Conservation (phyloP, 1,140 invertebrate species). For the Popillia japonica region DNA sequence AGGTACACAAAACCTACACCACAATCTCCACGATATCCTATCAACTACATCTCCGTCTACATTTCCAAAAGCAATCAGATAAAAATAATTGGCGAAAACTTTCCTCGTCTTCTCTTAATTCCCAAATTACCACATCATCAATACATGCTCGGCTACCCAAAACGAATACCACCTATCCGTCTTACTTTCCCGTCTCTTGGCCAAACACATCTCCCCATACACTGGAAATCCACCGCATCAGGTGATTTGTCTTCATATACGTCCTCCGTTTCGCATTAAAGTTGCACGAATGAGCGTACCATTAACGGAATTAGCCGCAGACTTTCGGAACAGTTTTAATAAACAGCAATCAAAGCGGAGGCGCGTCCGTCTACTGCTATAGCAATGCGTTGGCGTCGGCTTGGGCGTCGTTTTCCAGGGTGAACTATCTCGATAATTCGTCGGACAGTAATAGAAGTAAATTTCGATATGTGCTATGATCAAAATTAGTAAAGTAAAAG, state of each 20-base stretch:
- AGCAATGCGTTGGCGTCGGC: background rate
- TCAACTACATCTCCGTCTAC: background rate
- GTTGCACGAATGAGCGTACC: background rate
- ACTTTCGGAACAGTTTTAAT: slow-evolving; percentile 11
- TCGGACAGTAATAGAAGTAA: background rate
- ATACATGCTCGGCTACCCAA: no score
- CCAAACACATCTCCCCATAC: background rate
- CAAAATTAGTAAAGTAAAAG: slow-evolving; percentile 29
- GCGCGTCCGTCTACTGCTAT: background rate
- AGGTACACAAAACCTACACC: no score
- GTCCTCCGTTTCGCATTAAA: slow-evolving; percentile 14
- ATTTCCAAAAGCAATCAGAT: background rate
- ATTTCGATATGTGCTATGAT: background rate
- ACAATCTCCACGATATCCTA: no score
- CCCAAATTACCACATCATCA: background rate
- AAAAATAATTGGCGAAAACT: background rate
- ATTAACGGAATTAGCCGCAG: slow-evolving; percentile 20
- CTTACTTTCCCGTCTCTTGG: background rate
- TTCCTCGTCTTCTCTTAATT: background rate
- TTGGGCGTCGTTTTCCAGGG: background rate
- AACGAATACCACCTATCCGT: background rate
- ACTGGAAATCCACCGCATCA: background rate
- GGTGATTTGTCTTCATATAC: slow-evolving; percentile 19
- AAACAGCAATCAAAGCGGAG: background rate
- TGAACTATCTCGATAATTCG: background rate